A percentile compares a stretch with the other conserved stretches of the same genome.
Evolutionary conservation across 2,888 invertebrate species (phyloP).

Genomic region (Merodon equestris): DNA sequence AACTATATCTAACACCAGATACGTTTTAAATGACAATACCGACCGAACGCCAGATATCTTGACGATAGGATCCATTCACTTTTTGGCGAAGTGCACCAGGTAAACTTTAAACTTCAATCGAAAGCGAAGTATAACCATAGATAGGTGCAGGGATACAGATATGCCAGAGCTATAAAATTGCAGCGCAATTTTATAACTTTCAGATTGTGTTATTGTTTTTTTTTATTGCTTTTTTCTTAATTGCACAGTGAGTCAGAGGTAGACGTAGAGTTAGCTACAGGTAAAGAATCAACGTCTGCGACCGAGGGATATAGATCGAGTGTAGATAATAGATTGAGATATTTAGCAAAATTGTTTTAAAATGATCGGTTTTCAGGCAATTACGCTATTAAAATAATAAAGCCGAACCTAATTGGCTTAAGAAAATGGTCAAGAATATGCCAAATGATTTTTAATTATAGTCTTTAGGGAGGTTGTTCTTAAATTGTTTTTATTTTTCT

Average conservation of each 20-base stretch:
- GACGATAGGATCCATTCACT: constrained; percentile 50
- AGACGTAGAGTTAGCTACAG: too few species aligned
- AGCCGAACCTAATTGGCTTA: background rate
- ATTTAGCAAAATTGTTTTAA: constrained; percentile 24
- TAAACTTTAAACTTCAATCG: background rate
- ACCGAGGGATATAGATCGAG: background rate
- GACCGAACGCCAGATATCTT: constrained; percentile 35
- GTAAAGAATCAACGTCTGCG: too few species aligned
- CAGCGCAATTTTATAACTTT: constrained; percentile 10
- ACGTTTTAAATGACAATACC: too few species aligned
- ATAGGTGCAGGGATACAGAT: background rate
- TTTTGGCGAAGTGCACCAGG: constrained; percentile 14
- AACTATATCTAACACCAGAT: too few species aligned
- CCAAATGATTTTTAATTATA: too few species aligned
- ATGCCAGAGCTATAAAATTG: constrained; percentile 9
- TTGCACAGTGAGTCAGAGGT: background rate
- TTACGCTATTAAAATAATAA: constrained; percentile 38
- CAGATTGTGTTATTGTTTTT: background rate
- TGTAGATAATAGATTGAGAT: constrained; percentile 1
- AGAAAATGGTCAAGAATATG: background rate
- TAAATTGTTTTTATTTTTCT: too few species aligned
- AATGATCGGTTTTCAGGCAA: constrained; percentile 30
- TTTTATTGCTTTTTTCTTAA: constrained; percentile 6
- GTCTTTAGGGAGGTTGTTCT: too few species aligned
- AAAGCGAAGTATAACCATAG: background rate